Base-by-base conservation (phyloP, 2,113 vertebrate species). In the Brienomyrus brachyistius region DNA sequence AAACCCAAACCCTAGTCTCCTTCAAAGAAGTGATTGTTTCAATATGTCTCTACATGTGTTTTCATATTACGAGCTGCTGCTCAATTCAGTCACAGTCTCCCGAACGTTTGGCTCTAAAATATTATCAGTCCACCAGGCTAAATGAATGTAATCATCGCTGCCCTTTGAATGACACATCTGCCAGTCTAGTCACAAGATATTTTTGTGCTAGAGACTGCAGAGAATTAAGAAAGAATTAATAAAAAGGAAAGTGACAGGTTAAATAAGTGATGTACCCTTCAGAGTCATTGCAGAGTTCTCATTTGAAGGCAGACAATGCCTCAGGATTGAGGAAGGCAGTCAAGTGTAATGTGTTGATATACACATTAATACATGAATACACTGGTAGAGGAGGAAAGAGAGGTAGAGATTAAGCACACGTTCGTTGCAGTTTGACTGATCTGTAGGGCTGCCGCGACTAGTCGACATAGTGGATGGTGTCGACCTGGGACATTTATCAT, bases 11-110 rank as follows among this genome's bases (percentile, higher is more conserved):
- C 27, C 17, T 47, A 3, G 35, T 7, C 56, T 47, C 89, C 54
- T n/a, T 66, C 35, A 66, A 87, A 91, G 92, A 91, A 91, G 89
- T 94, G 93, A 96, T 95, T 91, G 92, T 91, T 95, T 95, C 95
- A 95, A 91, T 92, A 93, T 96, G 95, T 92, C 93, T 90, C 74
- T 40, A 80, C 74, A 51, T 88, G 51, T 92, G 92, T 92, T 91
- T 88, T 82, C 47, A 84, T 45, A 27, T 82, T 88, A 77, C 92
- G 70, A 88, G 27, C 83, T 83, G 86, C 0, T 19, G 77, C 48
- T 54, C 27, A 40, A 40, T 89, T 54, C 50, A 21, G 15, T 43
- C 10, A 13, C 50, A n/a, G 51, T 82, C 45, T 35, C 74, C 31
- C 5, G 2, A n/a, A 23, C 35, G 19, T 54, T 54, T 51, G 45